Conservation (phyloP, 2,113 vertebrate genomes). For the Lepus europaeus region DNA sequence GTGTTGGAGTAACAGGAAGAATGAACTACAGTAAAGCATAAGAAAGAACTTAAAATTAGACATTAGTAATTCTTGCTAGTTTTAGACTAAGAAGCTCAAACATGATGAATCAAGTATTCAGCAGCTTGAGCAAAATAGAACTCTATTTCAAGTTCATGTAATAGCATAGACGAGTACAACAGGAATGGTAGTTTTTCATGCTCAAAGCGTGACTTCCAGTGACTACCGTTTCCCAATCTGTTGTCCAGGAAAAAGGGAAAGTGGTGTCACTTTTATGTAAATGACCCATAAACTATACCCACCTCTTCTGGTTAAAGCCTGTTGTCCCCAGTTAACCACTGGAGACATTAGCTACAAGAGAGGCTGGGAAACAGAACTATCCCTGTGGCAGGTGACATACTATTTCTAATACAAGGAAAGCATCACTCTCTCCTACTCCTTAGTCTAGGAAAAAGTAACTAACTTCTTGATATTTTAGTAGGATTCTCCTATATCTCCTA, state of each 20-base stretch:
- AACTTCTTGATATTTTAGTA: neutral
- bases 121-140: neutral
- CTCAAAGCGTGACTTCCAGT: neutral
- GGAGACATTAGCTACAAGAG: neutral
- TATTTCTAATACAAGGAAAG: neutral
- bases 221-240: neutral
- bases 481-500: neutral
- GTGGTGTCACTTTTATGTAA: neutral
- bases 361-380: neutral
- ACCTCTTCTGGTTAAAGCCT: neutral
- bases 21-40: neutral
- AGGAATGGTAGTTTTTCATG: neutral
- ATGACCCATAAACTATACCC: neutral
- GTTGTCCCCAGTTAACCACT: neutral
- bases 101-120: neutral
- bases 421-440: neutral
- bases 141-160: neutral
- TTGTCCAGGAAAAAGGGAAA: neutral
- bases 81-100: constrained; percentile 36
- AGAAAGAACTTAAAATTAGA: constrained; percentile 33
- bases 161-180: neutral
- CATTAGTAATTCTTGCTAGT: constrained; percentile 1
- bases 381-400: neutral
- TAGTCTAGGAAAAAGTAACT: neutral
- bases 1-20: constrained; percentile 14